phyloP scores from a whole-genome alignment of 2,797 vertebrate genomes.

The Brachymystax lenok region DNA sequence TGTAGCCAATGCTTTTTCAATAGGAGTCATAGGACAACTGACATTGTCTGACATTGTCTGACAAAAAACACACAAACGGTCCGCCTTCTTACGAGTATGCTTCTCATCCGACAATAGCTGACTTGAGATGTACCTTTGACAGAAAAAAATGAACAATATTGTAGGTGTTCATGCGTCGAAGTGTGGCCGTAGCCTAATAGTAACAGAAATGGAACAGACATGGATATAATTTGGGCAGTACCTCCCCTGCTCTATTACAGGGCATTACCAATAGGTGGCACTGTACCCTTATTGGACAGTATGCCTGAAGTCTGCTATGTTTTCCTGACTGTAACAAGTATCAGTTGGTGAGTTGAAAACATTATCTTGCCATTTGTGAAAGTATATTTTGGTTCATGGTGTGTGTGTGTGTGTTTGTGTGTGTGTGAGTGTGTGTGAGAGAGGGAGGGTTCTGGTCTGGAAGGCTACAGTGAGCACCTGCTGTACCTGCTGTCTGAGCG shows the following conservation, averaged over 20 bases:
- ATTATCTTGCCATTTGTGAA: constrained; percentile 19
- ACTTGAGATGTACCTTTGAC: too few species aligned
- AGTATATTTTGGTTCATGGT: background rate
- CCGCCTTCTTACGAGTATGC: too few species aligned
- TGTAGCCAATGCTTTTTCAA: too few species aligned
- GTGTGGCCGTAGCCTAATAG: too few species aligned
- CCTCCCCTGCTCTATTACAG: constrained; percentile 34
- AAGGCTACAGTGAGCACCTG: constrained; percentile 61
- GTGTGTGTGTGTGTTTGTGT: constrained; percentile 1
- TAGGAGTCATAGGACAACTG: too few species aligned
- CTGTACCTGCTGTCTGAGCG: constrained; percentile 32
- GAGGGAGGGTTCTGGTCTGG: constrained; percentile 41
- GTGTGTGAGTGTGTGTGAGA: background rate
- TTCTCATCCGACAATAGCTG: too few species aligned
- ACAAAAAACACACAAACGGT: too few species aligned
- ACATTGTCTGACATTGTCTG: too few species aligned
- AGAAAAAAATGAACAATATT: too few species aligned
- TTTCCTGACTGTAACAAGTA: constrained; percentile 46
- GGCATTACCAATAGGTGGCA: constrained; percentile 71
- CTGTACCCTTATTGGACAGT: constrained; percentile 63
- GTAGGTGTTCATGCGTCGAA: too few species aligned
- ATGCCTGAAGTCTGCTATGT: background rate
- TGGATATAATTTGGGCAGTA: background rate
- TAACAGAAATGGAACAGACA: background rate
- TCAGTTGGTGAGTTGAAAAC: constrained; percentile 55